A percentile compares a stretch with the other conserved stretches of the same genome.
Conservation (phyloP, 2,113 vertebrate genomes). For the Mesocricetus auratus region DNA sequence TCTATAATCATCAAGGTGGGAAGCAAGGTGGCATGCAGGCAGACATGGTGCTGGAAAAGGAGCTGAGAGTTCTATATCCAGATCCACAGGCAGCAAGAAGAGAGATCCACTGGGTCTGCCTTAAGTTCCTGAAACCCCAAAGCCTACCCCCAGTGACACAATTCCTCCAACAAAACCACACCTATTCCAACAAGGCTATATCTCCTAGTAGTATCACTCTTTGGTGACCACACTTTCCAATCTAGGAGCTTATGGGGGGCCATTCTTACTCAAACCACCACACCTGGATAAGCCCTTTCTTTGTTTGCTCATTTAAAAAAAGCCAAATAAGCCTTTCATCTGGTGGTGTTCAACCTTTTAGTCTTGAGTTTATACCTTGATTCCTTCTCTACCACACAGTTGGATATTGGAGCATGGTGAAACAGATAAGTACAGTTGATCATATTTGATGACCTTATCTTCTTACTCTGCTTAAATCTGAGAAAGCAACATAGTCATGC, state of each 20-base stretch:
- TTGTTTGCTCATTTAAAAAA: background rate
- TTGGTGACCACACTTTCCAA: background rate
- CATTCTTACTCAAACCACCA: background rate
- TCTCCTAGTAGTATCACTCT: background rate
- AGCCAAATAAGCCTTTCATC: background rate
- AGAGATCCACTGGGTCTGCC: background rate
- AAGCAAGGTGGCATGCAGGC: background rate
- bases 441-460: background rate
- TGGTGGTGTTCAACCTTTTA: background rate
- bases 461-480: background rate
- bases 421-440: background rate
- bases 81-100: background rate
- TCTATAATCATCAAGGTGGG: background rate
- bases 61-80: background rate
- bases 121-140: background rate
- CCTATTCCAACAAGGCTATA: too few species aligned
- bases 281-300: background rate
- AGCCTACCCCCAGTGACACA: background rate
- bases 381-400: background rate
- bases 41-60: background rate
- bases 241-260: background rate
- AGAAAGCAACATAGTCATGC: background rate
- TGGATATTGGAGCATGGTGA: background rate
- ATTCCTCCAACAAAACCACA: background rate
- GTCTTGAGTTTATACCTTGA: background rate